Conservation (phyloP, 2,797 vertebrate species). For the Eleutherodactylus coqui region DNA sequence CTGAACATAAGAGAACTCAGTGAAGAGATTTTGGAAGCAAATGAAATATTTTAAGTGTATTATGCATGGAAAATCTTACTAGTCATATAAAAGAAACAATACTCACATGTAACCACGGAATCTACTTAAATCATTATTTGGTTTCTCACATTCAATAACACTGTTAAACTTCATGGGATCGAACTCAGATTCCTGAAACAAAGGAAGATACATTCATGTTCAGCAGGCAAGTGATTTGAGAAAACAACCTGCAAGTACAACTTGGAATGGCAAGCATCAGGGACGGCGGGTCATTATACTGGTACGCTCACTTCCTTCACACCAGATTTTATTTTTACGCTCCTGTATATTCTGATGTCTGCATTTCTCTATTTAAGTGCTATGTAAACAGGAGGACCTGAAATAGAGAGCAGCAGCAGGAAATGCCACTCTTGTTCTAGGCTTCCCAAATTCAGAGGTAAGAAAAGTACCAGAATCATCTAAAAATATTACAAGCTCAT, state of each 20-base stretch:
- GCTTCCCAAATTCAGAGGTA: not conserved
- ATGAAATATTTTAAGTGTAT: not conserved
- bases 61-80: not conserved
- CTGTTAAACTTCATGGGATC: slow-evolving; percentile 91
- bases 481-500: not conserved
- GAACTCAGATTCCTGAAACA: slow-evolving; percentile 91
- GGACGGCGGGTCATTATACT: not conserved
- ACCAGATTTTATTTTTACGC: not conserved
- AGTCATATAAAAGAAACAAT: slow-evolving; percentile 34
- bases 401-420: not conserved
- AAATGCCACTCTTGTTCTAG: not conserved
- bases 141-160: slow-evolving; percentile 94
- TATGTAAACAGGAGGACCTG: slow-evolving; percentile 13
- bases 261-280: too few species aligned
- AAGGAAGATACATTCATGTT: not conserved
- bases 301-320: not conserved
- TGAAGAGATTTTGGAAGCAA: not conserved
- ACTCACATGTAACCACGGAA: slow-evolving; percentile 98
- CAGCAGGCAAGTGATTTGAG: not conserved
- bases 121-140: slow-evolving; percentile 94
- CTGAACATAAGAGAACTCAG: not conserved
- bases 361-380: not conserved
- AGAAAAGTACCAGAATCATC: not conserved
- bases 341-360: not conserved
- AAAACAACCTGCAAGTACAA: not conserved